Base-by-base conservation (phyloP, 2,888 invertebrate species). In the Andrena camellia region DNA sequence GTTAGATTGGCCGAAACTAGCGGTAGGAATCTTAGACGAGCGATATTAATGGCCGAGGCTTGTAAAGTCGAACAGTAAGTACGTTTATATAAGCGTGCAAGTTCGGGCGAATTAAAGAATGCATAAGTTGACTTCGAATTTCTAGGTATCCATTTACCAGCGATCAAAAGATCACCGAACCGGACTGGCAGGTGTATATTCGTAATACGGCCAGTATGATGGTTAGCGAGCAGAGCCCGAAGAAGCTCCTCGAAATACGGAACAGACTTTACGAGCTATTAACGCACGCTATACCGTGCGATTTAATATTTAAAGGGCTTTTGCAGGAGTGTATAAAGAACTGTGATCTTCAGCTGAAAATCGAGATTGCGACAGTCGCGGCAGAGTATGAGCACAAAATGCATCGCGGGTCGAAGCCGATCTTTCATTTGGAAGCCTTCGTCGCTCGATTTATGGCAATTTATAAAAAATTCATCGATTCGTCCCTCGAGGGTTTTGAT, bases 371-470 rank as follows among this genome's bases (percentile, higher is more conserved):
- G 0, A 96, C 97, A 84, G 95, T 97, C 90, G 99, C 99, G 10
- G 98, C 99, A 0, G 95, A 96, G 80, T 99, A 97, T 94, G 99
- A 99, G 93, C 98, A 99, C 93, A 96, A 98, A 88, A 97, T 99
- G 96, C 97, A 97, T 90, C 96, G 97, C 74, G 99, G 99, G 23
- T 98, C 97, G 90, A 99, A 99, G 94, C 96, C 97, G 29, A 99
- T 99, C 90, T 99, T 98, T 92, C 99, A 99, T 94, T 95, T 99
- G 71, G 99, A 99, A 94, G 99, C 99, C 2, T 99, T 99, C 95
- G 97, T 99, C 66, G 98, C 98, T 0, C 97, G 97, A 90, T 99
- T 99, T 93, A 99, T 99, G 99, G 96, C 97, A 50, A 96, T 98
- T 88, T 99, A 99, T 93, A 98, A 98, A 92, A 96, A 97, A 90